Percentiles rank a stretch among this genome's conserved stretches.
Evolutionary conservation across 2,113 vertebrate species (phyloP).

Genomic region (Pluvialis apricaria): DNA sequence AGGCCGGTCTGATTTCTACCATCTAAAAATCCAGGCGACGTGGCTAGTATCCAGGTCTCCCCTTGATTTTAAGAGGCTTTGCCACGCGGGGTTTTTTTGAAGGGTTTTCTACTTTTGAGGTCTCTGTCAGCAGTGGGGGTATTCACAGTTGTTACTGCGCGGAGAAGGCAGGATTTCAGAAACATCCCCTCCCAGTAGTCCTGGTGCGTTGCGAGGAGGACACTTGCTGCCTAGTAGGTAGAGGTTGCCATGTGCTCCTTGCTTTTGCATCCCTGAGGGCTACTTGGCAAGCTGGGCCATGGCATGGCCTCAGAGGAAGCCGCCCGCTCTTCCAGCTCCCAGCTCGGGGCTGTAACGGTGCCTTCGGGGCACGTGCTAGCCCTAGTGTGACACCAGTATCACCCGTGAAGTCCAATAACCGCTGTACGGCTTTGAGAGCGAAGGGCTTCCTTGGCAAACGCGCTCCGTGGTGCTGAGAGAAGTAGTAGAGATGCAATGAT

Average conservation of each 20-base stretch:
- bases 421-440: rapidly evolving
- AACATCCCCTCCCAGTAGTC: background rate
- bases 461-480: rapidly evolving
- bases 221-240: background rate
- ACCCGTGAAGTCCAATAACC: rapidly evolving
- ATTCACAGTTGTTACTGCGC: background rate
- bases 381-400: background rate
- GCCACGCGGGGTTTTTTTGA: background rate
- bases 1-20: background rate
- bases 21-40: background rate
- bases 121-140: background rate
- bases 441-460: background rate
- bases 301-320: background rate
- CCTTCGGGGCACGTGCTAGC: background rate
- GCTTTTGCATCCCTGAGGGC: background rate
- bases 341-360: rapidly evolving
- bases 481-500: background rate
- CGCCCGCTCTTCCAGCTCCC: rapidly evolving
- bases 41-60: background rate
- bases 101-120: background rate
- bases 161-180: background rate
- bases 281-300: background rate
- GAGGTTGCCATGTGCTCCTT: background rate
- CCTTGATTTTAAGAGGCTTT: background rate
- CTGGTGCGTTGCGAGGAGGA: background rate